Evolutionary conservation across 2,113 vertebrate genomes (phyloP).

Genomic region (Actenoides lindsayi): DNA sequence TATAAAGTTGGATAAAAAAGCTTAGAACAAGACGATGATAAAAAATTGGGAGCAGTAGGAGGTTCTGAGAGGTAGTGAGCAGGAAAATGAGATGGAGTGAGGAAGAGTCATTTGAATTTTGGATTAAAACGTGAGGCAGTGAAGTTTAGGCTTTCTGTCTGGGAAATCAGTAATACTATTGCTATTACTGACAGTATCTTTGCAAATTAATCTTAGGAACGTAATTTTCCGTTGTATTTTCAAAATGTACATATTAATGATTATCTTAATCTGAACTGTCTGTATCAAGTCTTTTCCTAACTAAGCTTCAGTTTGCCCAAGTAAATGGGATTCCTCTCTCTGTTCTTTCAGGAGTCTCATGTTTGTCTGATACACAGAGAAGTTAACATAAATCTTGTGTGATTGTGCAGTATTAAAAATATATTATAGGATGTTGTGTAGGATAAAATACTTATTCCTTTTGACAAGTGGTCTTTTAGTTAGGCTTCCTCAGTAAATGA

Average conservation of each 20-base stretch:
- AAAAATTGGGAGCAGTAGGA: neutral
- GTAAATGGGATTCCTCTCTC: neutral
- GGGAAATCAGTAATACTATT: neutral
- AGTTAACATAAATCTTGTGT: neutral
- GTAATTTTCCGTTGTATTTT: neutral
- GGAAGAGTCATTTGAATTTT: neutral
- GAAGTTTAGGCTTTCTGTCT: neutral
- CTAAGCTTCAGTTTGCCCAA: neutral
- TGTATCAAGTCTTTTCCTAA: neutral
- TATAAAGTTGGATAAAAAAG: neutral
- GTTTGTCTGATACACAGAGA: neutral
- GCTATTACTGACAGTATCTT: neutral
- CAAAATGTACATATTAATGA: neutral
- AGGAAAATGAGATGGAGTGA: neutral
- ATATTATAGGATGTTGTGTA: neutral
- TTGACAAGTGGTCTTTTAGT: neutral
- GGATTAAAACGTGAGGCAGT: neutral
- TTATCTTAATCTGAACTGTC: neutral
- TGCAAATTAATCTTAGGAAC: neutral
- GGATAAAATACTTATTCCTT: neutral
- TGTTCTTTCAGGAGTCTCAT: neutral
- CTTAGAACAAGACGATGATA: neutral
- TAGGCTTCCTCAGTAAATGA: neutral
- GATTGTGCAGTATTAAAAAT: neutral
- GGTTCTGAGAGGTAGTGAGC: neutral